Evolutionary conservation across 2,888 invertebrate species (phyloP).

Genomic region (Artemia sinica): DNA sequence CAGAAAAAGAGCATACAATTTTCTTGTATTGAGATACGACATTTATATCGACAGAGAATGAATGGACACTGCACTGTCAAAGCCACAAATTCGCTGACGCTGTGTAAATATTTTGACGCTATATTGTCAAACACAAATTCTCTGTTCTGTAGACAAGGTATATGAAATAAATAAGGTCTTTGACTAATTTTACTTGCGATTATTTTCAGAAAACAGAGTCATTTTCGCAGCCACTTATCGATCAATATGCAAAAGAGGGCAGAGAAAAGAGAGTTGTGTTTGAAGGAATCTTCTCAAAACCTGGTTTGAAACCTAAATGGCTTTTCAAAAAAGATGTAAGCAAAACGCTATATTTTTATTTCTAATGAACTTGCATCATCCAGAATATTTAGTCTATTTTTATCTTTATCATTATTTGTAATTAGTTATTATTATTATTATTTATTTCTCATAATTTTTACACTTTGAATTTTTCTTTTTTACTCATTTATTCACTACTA

Average conservation of each 20-base stretch:
- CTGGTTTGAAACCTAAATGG: constrained; percentile 87
- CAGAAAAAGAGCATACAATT: too few relatives aligned
- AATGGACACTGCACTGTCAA: too few relatives aligned
- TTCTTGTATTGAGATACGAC: too few relatives aligned
- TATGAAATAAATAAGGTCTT: background rate
- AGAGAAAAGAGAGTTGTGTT: constrained; percentile 88
- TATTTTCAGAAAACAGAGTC: constrained; percentile 65
- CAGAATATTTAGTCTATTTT: background rate
- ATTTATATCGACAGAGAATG: too few relatives aligned
- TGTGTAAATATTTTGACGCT: too few relatives aligned
- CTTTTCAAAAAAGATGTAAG: constrained; percentile 77
- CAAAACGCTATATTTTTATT: constrained; percentile 27
- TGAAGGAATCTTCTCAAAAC: constrained; percentile 85
- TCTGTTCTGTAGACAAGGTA: too few relatives aligned
- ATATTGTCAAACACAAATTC: too few relatives aligned
- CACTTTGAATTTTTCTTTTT: too few relatives aligned
- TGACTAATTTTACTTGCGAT: constrained; percentile 14
- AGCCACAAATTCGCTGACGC: too few relatives aligned
- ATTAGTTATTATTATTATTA: background rate
- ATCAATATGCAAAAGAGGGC: constrained; percentile 83
- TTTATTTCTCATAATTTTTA: background rate
- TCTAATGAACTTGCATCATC: background rate
- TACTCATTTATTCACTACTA: too few relatives aligned
- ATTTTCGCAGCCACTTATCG: constrained; percentile 83
- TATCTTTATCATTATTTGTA: background rate